These are phyloP conservation scores for Stenichneumon culpator DNA, from an alignment of 2,888 invertebrate genomes.

Conservation along the genomic window DNA sequence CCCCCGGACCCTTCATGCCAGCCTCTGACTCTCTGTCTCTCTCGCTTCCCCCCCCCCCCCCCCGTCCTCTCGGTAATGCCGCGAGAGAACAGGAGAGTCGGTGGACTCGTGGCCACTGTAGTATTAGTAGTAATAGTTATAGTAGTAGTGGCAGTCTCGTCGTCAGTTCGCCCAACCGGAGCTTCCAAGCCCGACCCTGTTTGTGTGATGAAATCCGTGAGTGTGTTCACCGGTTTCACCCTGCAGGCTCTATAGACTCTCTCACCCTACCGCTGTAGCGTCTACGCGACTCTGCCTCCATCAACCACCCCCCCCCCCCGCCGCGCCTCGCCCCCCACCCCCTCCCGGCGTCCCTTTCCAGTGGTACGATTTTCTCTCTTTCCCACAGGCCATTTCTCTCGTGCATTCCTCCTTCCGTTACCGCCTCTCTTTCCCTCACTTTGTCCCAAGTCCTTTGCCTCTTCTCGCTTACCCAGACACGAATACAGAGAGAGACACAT, in stretches of 20 bases:
- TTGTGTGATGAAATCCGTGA: conserved; percentile 48
- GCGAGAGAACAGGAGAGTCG: conserved; percentile 54
- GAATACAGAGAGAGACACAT: neutral
- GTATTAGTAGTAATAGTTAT: conserved; percentile 38
- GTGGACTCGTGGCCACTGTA: conserved; percentile 52
- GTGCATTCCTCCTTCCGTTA: conserved; percentile 23
- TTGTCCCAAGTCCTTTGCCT: neutral
- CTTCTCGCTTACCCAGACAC: neutral
- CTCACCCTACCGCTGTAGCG: conserved; percentile 57
- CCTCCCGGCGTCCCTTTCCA: conserved; percentile 24
- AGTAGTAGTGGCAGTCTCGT: conserved; percentile 51
- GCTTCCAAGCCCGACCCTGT: conserved; percentile 41
- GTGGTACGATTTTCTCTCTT: conserved; percentile 44
- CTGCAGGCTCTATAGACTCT: conserved; percentile 43
- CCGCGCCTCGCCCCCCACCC: neutral
- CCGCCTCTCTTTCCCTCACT: conserved; percentile 45
- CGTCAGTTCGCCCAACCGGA: conserved; percentile 57
- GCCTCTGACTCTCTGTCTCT: conserved; percentile 56
- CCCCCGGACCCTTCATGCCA: conserved; percentile 62
- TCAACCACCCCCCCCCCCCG: conserved; percentile 23
- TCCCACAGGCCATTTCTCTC: conserved; percentile 35
- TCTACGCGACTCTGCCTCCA: conserved; percentile 55
- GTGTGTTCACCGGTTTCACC: conserved; percentile 69
- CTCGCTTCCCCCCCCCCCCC: conserved; percentile 57
- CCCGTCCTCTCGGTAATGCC: conserved; percentile 21